phyloP scores from a whole-genome alignment of 2,797 vertebrate species.

The Echiichthys vipera region DNA sequence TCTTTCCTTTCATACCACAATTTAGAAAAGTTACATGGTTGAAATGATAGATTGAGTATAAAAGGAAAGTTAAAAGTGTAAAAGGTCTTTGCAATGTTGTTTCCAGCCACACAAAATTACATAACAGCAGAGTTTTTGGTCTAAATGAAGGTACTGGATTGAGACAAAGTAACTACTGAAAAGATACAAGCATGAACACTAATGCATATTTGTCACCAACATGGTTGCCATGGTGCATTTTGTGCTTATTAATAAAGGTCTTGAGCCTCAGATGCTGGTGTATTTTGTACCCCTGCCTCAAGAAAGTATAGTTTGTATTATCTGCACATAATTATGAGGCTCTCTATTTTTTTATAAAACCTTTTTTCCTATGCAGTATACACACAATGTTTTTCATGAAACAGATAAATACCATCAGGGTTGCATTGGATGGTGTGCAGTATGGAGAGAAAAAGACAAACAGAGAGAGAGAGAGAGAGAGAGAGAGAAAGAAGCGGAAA shows the following conservation, averaged over 20 bases:
- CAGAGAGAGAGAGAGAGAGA: neutral
- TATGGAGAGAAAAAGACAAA: conserved; percentile 11
- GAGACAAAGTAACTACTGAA: neutral
- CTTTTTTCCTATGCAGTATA: neutral
- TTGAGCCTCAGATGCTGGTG: conserved; percentile 9
- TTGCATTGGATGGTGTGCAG: conserved; percentile 21
- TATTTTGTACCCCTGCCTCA: neutral
- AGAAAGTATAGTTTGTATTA: neutral
- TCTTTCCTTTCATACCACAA: conserved; percentile 12
- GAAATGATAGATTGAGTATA: neutral
- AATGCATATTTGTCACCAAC: conserved; percentile 10
- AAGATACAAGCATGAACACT: neutral
- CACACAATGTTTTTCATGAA: neutral
- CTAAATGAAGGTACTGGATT: neutral
- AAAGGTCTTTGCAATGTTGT: neutral
- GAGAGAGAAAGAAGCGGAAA: conserved; percentile 1
- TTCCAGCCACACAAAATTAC: neutral
- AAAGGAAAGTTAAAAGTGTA: neutral
- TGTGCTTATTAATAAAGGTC: conserved; percentile 14
- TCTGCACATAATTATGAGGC: neutral
- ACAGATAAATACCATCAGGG: conserved; percentile 3
- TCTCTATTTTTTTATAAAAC: too few species aligned
- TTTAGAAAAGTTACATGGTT: conserved; percentile 3
- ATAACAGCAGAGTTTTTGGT: neutral
- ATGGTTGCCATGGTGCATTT: conserved; percentile 31